Evolutionary conservation across 92 coral and sea anemone species (phyloP), one percentile per base, ranked within the genome.

Genomic region (Palythoa heliodiscus): DNA sequence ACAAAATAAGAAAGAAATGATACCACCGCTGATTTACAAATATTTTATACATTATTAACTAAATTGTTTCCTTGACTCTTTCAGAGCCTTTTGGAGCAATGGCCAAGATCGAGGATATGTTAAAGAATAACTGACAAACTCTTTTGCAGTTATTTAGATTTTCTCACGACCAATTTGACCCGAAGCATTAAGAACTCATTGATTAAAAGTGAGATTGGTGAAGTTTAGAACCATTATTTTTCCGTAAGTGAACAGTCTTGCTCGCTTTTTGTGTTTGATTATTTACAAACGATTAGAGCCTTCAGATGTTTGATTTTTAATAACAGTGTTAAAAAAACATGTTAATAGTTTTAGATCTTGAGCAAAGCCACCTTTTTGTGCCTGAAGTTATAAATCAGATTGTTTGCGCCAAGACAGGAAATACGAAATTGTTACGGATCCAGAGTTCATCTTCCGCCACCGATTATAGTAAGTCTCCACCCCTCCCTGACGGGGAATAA

Each of bases 321-420:
- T 22, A 29, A 68, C 43, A 78, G 39, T 48, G 19, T 54, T 38
- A 47, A 50, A 61, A 78, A 40, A 78, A 40, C 6, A 78, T 0
- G 39, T 80, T 64, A 14, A 5, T 73, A 64, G 24, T 29, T 29
- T 29, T 29, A 29, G 1, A 29, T 29, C 35, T 29, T 64, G 84
- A 63, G 16, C 52, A 47, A 17, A 66, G 3, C 60, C 73, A 19
- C 35, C 66, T 63, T 43, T 23, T 52, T 4, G 74, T 43, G 84
- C 74, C 84, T 80, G 74, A 37, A 80, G 84, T 66, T 66, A 43
- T 43, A 24, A 48, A 67, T 80, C 57, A 23, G 73, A 79, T 64
- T 39, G 84, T 80, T 80, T 64, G 73, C 84, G 43, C 84, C 84
- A 80, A 80, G 64, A 66, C 84, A 80, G 84, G 74, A 80, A 80